Conservation (phyloP, 1,140 invertebrate genomes). For the Drosophila paulistorum region DNA sequence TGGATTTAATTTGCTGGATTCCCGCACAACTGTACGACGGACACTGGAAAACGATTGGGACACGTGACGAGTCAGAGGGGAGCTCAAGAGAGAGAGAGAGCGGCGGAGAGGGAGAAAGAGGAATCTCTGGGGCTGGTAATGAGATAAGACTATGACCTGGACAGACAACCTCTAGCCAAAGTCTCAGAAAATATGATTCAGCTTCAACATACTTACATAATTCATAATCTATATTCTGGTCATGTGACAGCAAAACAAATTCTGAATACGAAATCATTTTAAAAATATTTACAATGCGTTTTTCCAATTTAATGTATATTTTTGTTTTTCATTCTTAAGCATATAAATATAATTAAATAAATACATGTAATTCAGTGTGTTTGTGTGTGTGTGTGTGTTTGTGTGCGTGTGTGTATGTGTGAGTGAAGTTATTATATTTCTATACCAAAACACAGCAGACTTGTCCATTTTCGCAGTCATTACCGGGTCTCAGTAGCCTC, state of each 20-base stretch:
- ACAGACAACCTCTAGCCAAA: slow-evolving; percentile 1
- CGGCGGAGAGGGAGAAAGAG: neutral
- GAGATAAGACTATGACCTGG: slow-evolving; percentile 3
- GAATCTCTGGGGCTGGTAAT: slow-evolving; percentile 19
- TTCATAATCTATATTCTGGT: slow-evolving; percentile 2
- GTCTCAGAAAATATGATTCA: slow-evolving; percentile 30
- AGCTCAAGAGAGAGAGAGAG: neutral
- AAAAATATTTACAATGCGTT: slow-evolving; percentile 57
- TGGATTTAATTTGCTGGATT: neutral
- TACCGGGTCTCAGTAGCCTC: slow-evolving; percentile 62
- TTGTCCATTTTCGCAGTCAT: slow-evolving; percentile 69
- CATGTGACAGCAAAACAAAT: slow-evolving; percentile 1
- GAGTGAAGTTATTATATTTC: slow-evolving; percentile 21
- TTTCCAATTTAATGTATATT: slow-evolving; percentile 34
- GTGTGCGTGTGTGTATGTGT: slow-evolving; percentile 21
- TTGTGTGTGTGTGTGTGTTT: slow-evolving; percentile 15
- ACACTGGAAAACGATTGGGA: slow-evolving; percentile 3
- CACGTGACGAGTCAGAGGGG: slow-evolving; percentile 37
- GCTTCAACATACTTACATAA: slow-evolving; percentile 47
- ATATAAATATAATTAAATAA: slow-evolving; percentile 67
- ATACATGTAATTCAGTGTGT: slow-evolving; percentile 60
- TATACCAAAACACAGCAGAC: slow-evolving; percentile 74
- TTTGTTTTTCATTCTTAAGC: slow-evolving; percentile 51
- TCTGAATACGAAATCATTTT: slow-evolving; percentile 10
- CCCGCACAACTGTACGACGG: slow-evolving; percentile 41